A percentile compares a stretch with the other conserved stretches of the same genome.
phyloP scores from a whole-genome alignment of 2,888 invertebrate genomes.

The Hirtodrosophila cameraria region DNA sequence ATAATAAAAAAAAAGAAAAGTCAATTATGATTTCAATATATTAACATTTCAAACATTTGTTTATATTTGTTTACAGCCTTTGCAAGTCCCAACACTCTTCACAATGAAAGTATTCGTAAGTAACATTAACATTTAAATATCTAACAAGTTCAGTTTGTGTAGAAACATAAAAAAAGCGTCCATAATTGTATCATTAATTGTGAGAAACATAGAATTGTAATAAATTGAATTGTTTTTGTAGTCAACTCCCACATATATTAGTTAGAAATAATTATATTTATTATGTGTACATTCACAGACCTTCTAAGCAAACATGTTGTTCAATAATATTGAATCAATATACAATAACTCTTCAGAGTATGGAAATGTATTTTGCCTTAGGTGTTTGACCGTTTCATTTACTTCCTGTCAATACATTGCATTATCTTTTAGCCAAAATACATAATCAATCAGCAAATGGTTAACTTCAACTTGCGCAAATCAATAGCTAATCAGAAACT shows the following conservation, averaged over 20 bases:
- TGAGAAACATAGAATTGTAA: constrained; percentile 44
- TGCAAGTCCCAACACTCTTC: constrained; percentile 61
- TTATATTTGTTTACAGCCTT: constrained; percentile 65
- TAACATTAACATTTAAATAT: constrained; percentile 55
- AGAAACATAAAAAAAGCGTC: constrained; percentile 14
- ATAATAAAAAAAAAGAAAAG: not conserved
- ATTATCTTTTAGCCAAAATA: constrained; percentile 32
- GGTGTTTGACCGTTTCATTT: constrained; percentile 42
- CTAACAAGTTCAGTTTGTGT: constrained; percentile 41
- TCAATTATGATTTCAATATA: constrained; percentile 4
- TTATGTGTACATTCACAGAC: constrained; percentile 3
- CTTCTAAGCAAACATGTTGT: constrained; percentile 5
- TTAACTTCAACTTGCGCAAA: constrained; percentile 70
- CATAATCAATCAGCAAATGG: constrained; percentile 36
- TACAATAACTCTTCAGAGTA: not conserved
- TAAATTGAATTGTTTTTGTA: constrained; percentile 16
- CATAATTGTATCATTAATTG: constrained; percentile 30
- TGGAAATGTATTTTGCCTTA: constrained; percentile 2
- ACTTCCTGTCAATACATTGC: constrained; percentile 57
- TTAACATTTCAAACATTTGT: constrained; percentile 32
- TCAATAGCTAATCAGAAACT: constrained; percentile 28
- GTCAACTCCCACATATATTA: constrained; percentile 50
- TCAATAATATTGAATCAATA: no score
- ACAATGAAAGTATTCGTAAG: constrained; percentile 86
- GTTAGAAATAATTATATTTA: no score